Evolutionary conservation across 2,797 vertebrate species (phyloP), one percentile per base, ranked within the genome.

Genomic region (Australoheros facetus): DNA sequence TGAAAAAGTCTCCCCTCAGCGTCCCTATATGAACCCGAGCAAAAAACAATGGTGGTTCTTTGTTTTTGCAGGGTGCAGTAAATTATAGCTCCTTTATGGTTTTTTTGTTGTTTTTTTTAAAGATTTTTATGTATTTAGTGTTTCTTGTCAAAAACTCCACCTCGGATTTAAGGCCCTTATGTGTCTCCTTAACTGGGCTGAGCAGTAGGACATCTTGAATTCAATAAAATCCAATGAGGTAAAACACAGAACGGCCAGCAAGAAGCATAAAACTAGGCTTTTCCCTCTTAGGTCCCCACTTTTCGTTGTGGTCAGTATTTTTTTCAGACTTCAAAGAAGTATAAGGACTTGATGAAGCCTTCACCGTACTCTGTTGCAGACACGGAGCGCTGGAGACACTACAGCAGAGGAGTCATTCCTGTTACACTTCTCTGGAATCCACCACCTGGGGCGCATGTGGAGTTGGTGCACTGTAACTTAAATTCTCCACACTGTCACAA

Each of bases 1-100:
- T 91, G 84, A 88, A 86, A 89, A 90, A 90, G 79, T 60, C 59
- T 84, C 82, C 89, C 80, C 71, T 83, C 39, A 77, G 85, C 85
- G 45, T 81, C 57, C 82, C 34, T 71, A 66, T 84, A 56, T 85
- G 88, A 80, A 86, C 76, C 55, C 59, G 70, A 84, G 39, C 72
- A 71, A 48, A 54, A 78, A 90, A 77, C 62, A 83, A 73, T 78
- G 60, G 9, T 84, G 55, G 26, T 37, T 75, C 62, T 77, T 78
- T 54, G 73, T 60, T n/a, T 54, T 21, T 21, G 51, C 56, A n/a
- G n/a, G 1, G 58, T 0, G 23, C 13, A 45, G 37, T 26, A 26
- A 64, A 42, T 64, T n/a, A 16, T 39, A 23, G 37, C 3, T 64
- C 37, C 26, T 64, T 9, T 64, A 45, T 64, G 14, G 21, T 45